A percentile compares a stretch with the other conserved stretches of the same genome.
These are phyloP conservation scores for Mnemiopsis leidyi DNA, from an alignment of 37 sponge, comb jelly and placozoan genomes.

Conservation along the genomic window DNA sequence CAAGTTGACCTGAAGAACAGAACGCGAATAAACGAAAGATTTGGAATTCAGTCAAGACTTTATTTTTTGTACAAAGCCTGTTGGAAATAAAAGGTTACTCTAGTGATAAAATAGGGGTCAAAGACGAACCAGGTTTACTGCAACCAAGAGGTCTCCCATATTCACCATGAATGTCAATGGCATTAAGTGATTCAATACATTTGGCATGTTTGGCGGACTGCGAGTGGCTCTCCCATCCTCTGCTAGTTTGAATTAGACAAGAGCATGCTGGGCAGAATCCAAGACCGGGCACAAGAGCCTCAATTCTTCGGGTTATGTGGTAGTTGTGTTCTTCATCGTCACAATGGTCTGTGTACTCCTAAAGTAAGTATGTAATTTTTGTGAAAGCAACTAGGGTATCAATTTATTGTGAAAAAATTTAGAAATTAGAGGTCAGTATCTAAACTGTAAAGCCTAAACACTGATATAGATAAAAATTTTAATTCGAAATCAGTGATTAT, in stretches of 20 bases:
- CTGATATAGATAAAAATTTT: not conserved
- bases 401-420: no score
- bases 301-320: not conserved
- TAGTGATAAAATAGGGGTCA: no score
- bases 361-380: no score
- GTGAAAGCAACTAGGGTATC: no score
- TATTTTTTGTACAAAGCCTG: no score
- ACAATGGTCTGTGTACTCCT: not conserved
- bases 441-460: no score
- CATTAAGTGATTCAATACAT: not conserved
- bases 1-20: slow-evolving; percentile 49
- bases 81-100: no score
- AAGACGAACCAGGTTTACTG: not conserved
- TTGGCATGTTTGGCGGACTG: slow-evolving; percentile 26
- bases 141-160: slow-evolving; percentile 6
- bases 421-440: no score
- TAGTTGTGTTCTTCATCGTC: slow-evolving; percentile 41
- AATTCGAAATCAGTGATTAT: not conserved
- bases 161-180: not conserved
- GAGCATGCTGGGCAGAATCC: slow-evolving; percentile 47
- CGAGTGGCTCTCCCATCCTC: not conserved
- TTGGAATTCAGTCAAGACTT: no score
- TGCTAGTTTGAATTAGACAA: slow-evolving; percentile 9
- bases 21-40: no score
- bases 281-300: slow-evolving; percentile 19